Base-by-base conservation (phyloP, 2,888 invertebrate species). In the Leucoptera coffeella region DNA sequence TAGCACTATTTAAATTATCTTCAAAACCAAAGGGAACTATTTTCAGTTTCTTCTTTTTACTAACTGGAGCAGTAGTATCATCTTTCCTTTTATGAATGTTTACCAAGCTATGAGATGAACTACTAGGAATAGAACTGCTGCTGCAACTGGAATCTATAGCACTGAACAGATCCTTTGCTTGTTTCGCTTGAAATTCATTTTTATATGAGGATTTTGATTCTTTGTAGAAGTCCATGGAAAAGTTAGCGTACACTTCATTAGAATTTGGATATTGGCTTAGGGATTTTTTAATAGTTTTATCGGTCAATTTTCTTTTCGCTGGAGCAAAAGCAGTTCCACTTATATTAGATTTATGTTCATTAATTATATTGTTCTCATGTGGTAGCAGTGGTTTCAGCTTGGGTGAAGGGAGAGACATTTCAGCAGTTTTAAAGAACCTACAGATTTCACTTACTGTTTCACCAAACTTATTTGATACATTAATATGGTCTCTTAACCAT, bases 401-500 rank as follows among this genome's bases (percentile, higher is more conserved):
- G 3, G 64, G 62, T 10, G 58, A 36, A 30, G 72, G 69, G 36
- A 77, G 58, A 23, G 64, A 52, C 30, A 59, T 48, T 44, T 77
- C 76, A 4, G 85, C 83, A 47, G 75, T 77, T 42, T 75, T 78
- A 42, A 85, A 90, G 53, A 90, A 90, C 35, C 76, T 69, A 27
- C 78, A 75, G 13, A 89, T 47, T 38, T 84, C 82, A 46, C 79
- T 75, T 1, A 86, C 75, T 26, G 82, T 62, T 36, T 77, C 75
- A 1, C 85, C 85, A 61, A 89, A 92, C 38, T 75, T 77, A 19
- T 69, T 69, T 27, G 78, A 61, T 2, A 67, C 53, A 50, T 72
- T 77, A 10, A 91, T 73, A 38, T 82, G 72, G 17, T 82, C 80
- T 42, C 82, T 76, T 15, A 95, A 61, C 94, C 94, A 95, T 20